Percentiles rank a stretch among this genome's conserved stretches.
These are phyloP conservation scores for Typhlichthys eigenmanni DNA, from an alignment of 2,797 vertebrate species.

Conservation along the genomic window DNA sequence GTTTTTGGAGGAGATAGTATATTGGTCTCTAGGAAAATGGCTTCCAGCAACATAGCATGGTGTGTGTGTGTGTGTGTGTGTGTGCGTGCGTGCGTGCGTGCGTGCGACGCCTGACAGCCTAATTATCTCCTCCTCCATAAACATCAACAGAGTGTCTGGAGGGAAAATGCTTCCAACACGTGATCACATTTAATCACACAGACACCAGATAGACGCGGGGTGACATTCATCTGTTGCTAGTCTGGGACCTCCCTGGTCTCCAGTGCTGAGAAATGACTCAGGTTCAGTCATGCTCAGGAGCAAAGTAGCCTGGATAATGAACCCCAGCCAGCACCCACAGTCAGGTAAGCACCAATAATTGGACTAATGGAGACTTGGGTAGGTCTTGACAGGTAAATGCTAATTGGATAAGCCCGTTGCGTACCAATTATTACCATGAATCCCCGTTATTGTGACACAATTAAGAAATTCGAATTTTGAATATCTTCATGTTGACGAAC, in stretches of 20 bases:
- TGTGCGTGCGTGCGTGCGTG: conserved; percentile 3
- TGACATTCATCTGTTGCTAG: conserved; percentile 16
- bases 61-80: conserved; percentile 4
- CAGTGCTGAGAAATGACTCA: neutral
- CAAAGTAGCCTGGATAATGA: too few relatives aligned
- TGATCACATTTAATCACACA: conserved; percentile 35
- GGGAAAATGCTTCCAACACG: conserved; percentile 39
- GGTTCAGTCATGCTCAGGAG: neutral
- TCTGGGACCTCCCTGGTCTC: conserved; percentile 11
- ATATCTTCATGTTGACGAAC: too few relatives aligned
- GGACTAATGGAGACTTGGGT: neutral
- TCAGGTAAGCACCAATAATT: neutral
- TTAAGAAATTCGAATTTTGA: too few relatives aligned
- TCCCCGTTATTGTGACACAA: too few relatives aligned
- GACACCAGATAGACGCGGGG: conserved; percentile 17
- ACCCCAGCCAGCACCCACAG: too few relatives aligned
- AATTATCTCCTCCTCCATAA: conserved; percentile 37
- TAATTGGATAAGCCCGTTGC: too few relatives aligned
- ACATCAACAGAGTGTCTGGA: conserved; percentile 44
- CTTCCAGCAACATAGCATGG: too few relatives aligned
- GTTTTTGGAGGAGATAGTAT: neutral
- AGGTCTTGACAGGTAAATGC: too few relatives aligned
- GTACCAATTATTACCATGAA: too few relatives aligned
- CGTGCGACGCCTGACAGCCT: conserved; percentile 5
- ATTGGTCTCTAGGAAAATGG: too few relatives aligned